phyloP scores from a whole-genome alignment of 1,140 invertebrate species.

The Druon quercuslanigerum region DNA sequence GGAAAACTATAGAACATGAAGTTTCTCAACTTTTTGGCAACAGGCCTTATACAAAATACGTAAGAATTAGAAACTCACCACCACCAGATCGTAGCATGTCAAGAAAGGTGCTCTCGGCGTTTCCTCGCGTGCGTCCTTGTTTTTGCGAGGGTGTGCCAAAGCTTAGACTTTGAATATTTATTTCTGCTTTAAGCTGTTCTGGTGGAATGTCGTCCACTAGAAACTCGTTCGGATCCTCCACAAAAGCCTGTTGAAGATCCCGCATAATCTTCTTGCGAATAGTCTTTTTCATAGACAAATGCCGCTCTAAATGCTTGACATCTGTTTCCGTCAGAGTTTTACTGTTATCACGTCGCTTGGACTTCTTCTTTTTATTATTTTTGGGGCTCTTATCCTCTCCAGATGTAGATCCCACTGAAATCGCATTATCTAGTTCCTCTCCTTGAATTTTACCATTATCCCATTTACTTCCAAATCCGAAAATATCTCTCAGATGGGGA shows the following conservation, averaged over 20 bases:
- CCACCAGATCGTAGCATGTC: constrained; percentile 80
- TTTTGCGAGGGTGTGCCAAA: constrained; percentile 75
- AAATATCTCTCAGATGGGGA: constrained; percentile 82
- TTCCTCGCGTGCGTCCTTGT: constrained; percentile 73
- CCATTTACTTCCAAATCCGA: constrained; percentile 77
- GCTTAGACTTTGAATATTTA: constrained; percentile 81
- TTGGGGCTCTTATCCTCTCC: constrained; percentile 78
- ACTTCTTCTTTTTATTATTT: constrained; percentile 78
- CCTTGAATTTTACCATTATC: constrained; percentile 58
- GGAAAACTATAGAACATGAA: too few relatives aligned
- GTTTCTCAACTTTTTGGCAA: too few relatives aligned
- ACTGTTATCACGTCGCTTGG: constrained; percentile 75
- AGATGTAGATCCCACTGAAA: constrained; percentile 75
- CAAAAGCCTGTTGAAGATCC: constrained; percentile 85
- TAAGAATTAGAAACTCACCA: constrained; percentile 44
- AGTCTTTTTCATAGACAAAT: constrained; percentile 91
- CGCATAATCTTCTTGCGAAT: constrained; percentile 91
- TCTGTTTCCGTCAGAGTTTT: constrained; percentile 81
- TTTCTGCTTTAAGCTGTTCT: constrained; percentile 81
- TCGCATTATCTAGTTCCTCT: constrained; percentile 74
- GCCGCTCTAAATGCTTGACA: constrained; percentile 86
- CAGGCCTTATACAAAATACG: too few relatives aligned
- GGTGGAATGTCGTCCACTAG: constrained; percentile 81
- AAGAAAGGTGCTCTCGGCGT: constrained; percentile 81
- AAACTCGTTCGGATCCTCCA: constrained; percentile 85